Base-by-base conservation (phyloP, 2,888 invertebrate species). In the Chouioia cunea region DNA sequence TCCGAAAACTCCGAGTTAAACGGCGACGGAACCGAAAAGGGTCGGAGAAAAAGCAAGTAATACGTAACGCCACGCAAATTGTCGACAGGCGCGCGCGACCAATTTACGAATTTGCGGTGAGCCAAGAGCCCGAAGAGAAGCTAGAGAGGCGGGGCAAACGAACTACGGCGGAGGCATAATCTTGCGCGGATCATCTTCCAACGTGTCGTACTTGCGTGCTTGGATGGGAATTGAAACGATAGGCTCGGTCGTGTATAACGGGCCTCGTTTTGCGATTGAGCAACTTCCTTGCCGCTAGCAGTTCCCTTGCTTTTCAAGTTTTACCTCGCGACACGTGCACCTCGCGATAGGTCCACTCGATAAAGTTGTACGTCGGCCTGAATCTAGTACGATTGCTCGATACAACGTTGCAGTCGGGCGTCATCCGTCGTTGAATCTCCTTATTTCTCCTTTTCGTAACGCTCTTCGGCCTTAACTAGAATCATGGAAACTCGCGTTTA, bases 201-300 rank as follows among this genome's bases (percentile, higher is more conserved):
- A 23, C 47, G 23, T 59, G 16, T 23, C 59, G 47, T 27, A n/a
- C 23, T n/a, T 6, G 52, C 4, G 56, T 16, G n/a, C 43, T 36
- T 57, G 62, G 44, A 62, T 62, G 52, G 52, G 62, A 44, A 62
- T 62, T 43, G 52, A 52, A 62, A 14, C 20, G 62, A 62, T 62
- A 62, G 44, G 22, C n/a, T n/a, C n/a, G 14, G 22, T 14, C n/a
- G n/a, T 27, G 22, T 16, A 44, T 63, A 53, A 53, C 63, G 63
- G 63, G 27, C 36, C 16, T 12, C 22, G 10, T 36, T 62, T 52
- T 52, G 43, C 44, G 43, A 52, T 52, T 62, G 2, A 0, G 16
- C 23, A 12, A 4, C 52, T 53, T 22, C 20, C 6, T 20, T 20
- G 23, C 8, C 22, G 22, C 12, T n/a, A 6, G 48, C 0, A 10